Evolutionary conservation across 2,797 vertebrate genomes (phyloP), one percentile per base, ranked within the genome.

Genomic region (Hemibagrus guttatus): DNA sequence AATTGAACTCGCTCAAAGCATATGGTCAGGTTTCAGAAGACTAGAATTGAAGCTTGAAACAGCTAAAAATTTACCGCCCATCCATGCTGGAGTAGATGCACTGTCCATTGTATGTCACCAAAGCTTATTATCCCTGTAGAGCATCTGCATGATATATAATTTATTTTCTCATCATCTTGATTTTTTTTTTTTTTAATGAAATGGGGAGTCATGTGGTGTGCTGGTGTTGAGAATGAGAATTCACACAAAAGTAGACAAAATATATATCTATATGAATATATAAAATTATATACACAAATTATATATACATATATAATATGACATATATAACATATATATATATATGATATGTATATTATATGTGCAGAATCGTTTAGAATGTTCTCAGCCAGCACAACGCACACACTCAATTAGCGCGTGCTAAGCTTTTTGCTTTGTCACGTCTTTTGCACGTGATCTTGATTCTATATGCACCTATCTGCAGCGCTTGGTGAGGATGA

Each of bases 401-500:
- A 4, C 90, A 89, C 91, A 91, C 89, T 83, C 83, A 26, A 28
- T 26, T 3, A 21, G 16, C 68, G 14, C 84, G 35, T 84, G 42
- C 87, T 58, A 39, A 71, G 78, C 6, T 84, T 75, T 71, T 81
- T 58, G 35, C 52, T n/a, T 54, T 58, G 66, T 87, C 86, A 66
- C 59, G 61, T 31, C 63, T 66, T 1, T 21, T 12, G 19, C 63
- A 66, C 86, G 72, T 89, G 85, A 86, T 61, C 86, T 83, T 83
- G 4, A 85, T 84, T 92, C 76, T 89, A 85, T 88, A 8, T 61
- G 35, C 49, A 35, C 26, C 12, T 82, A 19, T 88, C 87, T 58
- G 64, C 93, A 99, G 98, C 97, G 98, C 54, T 90, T 99, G 94
- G 98, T 99, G 85, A 95, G 94, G 92, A 99, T 99, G 98, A 99